Percentiles rank a stretch among this genome's conserved stretches.
phyloP scores from a whole-genome alignment of 2,797 vertebrate genomes.

The Esox masquinongy region DNA sequence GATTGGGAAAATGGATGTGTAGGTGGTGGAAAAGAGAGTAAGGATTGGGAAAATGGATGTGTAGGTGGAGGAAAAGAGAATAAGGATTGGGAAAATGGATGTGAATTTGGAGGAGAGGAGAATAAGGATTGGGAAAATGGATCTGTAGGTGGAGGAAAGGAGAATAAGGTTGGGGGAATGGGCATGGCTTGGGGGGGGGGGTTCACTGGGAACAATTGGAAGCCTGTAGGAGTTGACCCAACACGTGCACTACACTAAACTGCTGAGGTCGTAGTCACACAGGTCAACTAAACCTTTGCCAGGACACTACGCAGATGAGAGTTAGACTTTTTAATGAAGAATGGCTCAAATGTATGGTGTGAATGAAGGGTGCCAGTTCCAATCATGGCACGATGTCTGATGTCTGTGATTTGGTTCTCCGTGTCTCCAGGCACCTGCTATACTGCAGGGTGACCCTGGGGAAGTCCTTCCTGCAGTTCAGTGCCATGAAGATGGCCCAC shows the following conservation, averaged over 20 bases:
- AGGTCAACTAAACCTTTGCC: neutral
- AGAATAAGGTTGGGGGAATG: too few species aligned
- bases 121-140: too few species aligned
- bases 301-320: neutral
- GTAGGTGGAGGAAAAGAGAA: too few species aligned
- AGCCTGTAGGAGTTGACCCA: too few species aligned
- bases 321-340: neutral
- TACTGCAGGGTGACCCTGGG: constrained; percentile 97
- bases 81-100: too few species aligned
- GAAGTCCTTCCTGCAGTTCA: constrained; percentile 99
- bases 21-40: too few species aligned
- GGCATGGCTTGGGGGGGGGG: too few species aligned
- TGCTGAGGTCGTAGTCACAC: neutral
- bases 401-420: constrained; percentile 6
- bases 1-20: too few species aligned
- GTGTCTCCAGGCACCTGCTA: constrained; percentile 88
- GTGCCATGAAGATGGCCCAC: constrained; percentile 99
- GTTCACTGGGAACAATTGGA: too few species aligned
- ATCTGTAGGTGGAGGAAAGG: too few species aligned
- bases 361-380: neutral
- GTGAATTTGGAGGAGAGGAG: too few species aligned
- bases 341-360: neutral
- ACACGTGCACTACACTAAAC: neutral
- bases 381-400: neutral
- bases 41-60: too few species aligned